Percentiles rank a stretch among this genome's conserved stretches.
These are phyloP conservation scores for Rutilus rutilus DNA, from an alignment of 2,113 vertebrate genomes.

Conservation along the genomic window DNA sequence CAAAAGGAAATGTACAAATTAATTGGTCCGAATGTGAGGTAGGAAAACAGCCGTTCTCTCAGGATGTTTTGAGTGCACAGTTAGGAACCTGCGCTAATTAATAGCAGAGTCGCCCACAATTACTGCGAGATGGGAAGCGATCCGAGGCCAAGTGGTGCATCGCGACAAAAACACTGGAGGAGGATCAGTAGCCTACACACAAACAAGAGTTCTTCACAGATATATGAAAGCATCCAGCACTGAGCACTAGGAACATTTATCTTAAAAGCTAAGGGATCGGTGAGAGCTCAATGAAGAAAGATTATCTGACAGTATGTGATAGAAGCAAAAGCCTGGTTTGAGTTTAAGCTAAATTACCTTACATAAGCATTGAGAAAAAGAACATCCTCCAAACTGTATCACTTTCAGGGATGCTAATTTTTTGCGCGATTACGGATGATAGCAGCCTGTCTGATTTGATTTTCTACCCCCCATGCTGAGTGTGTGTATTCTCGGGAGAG, in stretches of 20 bases:
- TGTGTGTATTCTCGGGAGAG: neutral
- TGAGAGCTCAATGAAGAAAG: slow-evolving; percentile 2
- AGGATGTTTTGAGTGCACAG: slow-evolving; percentile 46
- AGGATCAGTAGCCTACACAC: slow-evolving; percentile 29
- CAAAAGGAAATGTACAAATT: slow-evolving; percentile 17
- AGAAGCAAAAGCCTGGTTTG: neutral
- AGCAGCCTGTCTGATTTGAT: slow-evolving; percentile 46
- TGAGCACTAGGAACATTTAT: neutral
- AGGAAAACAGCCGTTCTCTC: slow-evolving; percentile 47
- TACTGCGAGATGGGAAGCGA: slow-evolving; percentile 14
- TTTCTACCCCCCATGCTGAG: slow-evolving; percentile 36
- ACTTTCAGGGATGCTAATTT: slow-evolving; percentile 38
- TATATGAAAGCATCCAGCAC: slow-evolving; percentile 13
- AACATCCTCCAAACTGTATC: slow-evolving; percentile 32
- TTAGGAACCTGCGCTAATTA: slow-evolving; percentile 59
- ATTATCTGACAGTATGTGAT: slow-evolving; percentile 17
- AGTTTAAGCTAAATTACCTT: slow-evolving; percentile 35
- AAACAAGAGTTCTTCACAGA: slow-evolving; percentile 20
- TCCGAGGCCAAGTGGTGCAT: slow-evolving; percentile 35
- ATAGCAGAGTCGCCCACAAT: slow-evolving; percentile 57
- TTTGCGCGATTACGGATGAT: slow-evolving; percentile 31
- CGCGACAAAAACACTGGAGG: slow-evolving; percentile 22
- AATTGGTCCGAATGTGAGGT: neutral
- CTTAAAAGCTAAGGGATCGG: neutral
- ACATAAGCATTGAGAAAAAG: slow-evolving; percentile 22